These are phyloP conservation scores for Tupaia chinensis DNA, from an alignment of 2,113 vertebrate species.

Conservation along the genomic window DNA sequence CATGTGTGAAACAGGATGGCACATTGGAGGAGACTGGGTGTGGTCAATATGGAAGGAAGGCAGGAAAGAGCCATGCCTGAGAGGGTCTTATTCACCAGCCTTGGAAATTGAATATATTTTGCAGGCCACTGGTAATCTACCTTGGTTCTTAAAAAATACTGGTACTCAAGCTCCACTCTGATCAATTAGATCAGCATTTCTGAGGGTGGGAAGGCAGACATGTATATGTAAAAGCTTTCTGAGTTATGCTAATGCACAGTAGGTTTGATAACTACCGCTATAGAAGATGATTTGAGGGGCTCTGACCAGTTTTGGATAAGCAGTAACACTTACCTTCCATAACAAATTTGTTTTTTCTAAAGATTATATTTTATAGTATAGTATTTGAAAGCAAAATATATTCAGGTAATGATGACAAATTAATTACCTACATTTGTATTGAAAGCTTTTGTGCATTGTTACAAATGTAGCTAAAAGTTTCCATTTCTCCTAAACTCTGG, in stretches of 20 bases:
- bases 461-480: constrained; percentile 14
- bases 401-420: constrained; percentile 65
- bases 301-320: neutral
- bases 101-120: neutral
- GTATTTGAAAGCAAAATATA: constrained; percentile 68
- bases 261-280: neutral
- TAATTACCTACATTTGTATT: constrained; percentile 47
- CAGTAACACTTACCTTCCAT: constrained; percentile 50
- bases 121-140: neutral
- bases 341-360: constrained; percentile 58
- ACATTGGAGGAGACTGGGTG: neutral
- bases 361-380: constrained; percentile 55
- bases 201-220: neutral
- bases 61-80: neutral
- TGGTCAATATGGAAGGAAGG: neutral
- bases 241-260: neutral
- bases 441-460: constrained; percentile 8
- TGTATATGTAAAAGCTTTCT: neutral
- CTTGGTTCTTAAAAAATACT: constrained; percentile 59
- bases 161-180: neutral
- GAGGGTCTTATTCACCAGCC: neutral
- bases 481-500: neutral
- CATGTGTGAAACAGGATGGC: neutral
- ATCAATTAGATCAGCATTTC: neutral
- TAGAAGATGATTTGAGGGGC: neutral